Percentiles rank a stretch among this genome's conserved stretches.
phyloP scores from a whole-genome alignment of 2,888 invertebrate genomes.

The Blera fallax region DNA sequence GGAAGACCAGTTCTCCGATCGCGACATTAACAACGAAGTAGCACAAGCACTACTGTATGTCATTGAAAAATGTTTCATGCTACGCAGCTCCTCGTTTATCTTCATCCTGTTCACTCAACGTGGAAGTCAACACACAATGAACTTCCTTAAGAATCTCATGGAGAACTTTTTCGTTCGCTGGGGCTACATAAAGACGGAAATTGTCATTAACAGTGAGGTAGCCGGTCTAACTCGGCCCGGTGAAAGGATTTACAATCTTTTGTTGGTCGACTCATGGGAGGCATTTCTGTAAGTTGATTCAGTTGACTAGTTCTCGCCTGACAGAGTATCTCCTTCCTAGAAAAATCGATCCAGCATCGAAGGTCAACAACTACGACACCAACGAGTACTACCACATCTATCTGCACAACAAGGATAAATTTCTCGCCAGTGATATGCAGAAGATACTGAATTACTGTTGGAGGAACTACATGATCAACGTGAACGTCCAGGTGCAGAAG shows the following conservation, averaged over 20 bases:
- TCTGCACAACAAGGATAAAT: conserved; percentile 74
- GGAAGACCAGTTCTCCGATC: background rate
- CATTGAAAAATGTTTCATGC: conserved; percentile 75
- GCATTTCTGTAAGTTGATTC: conserved; percentile 74
- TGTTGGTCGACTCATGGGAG: conserved; percentile 76
- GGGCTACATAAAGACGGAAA: conserved; percentile 74
- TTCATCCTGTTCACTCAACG: conserved; percentile 74
- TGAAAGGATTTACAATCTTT: conserved; percentile 71
- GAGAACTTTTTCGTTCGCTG: conserved; percentile 74
- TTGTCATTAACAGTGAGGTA: conserved; percentile 72
- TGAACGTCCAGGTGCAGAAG: conserved; percentile 77
- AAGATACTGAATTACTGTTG: conserved; percentile 77
- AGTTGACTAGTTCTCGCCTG: background rate
- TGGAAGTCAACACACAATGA: conserved; percentile 70
- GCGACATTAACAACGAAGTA: conserved; percentile 73
- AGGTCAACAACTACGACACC: conserved; percentile 74
- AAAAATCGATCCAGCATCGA: conserved; percentile 74
- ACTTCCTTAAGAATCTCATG: conserved; percentile 74
- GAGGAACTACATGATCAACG: conserved; percentile 76
- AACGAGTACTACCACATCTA: conserved; percentile 77
- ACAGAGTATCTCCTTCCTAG: conserved; percentile 30
- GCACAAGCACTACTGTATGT: conserved; percentile 74
- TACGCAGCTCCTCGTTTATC: conserved; percentile 73
- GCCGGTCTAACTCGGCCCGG: background rate
- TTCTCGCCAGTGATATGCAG: conserved; percentile 74